A percentile compares a stretch with the other conserved stretches of the same genome.
Evolutionary conservation across 2,888 invertebrate species (phyloP).

Genomic region (Nephrotoma guestfalica): DNA sequence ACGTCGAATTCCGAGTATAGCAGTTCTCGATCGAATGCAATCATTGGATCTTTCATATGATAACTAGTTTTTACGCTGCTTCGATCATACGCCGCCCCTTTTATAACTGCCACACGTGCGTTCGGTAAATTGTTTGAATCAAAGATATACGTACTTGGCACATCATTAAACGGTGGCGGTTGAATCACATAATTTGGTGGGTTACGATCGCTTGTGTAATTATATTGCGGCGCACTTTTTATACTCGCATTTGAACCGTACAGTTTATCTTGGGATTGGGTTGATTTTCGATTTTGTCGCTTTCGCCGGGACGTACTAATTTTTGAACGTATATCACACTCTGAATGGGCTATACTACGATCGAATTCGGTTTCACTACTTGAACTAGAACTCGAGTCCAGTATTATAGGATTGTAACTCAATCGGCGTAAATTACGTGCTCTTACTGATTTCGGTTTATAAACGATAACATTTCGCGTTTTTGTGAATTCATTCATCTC

Average conservation of each 20-base stretch:
- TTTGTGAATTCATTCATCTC: conserved; percentile 9
- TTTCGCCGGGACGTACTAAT: conserved; percentile 21
- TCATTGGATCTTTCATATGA: conserved; percentile 1
- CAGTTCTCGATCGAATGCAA: conserved; percentile 20
- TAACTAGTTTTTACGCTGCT: background rate
- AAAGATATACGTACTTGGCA: background rate
- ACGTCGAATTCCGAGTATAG: conserved; percentile 29
- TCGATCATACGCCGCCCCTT: background rate
- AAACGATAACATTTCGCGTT: conserved; percentile 14
- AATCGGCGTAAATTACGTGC: conserved; percentile 39
- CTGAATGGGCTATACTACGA: conserved; percentile 37
- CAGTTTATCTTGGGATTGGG: conserved; percentile 23
- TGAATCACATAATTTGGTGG: background rate
- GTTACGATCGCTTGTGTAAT: conserved; percentile 19
- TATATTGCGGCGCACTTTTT: conserved; percentile 34
- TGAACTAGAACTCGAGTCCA: conserved; percentile 38
- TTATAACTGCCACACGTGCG: background rate
- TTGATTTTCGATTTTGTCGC: conserved; percentile 25
- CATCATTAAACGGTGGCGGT: background rate
- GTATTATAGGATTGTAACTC: conserved; percentile 41
- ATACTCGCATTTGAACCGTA: conserved; percentile 35
- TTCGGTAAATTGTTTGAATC: background rate
- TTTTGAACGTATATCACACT: conserved; percentile 37
- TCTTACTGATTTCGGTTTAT: conserved; percentile 35
- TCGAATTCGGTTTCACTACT: conserved; percentile 34